phyloP scores from a whole-genome alignment of 1,140 invertebrate species.

The Drosophila prosaltans region DNA sequence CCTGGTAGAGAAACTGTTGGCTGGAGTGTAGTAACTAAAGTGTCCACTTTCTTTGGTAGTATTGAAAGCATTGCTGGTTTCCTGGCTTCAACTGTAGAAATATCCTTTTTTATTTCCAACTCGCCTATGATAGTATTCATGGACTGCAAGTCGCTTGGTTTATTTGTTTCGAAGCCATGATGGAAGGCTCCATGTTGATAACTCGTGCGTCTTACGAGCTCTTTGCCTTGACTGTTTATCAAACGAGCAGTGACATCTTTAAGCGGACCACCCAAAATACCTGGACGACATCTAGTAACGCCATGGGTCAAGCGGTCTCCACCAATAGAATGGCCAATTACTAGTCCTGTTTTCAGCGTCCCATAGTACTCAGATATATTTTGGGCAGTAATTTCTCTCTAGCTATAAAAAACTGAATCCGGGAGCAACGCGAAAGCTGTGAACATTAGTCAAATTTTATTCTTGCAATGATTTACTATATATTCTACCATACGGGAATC shows the following conservation, averaged over 20 bases:
- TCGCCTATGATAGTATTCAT: constrained; percentile 38
- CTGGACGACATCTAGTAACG: constrained; percentile 84
- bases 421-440: constrained; percentile 93
- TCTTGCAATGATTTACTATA: constrained; percentile 84
- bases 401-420: constrained; percentile 89
- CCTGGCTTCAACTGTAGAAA: neutral
- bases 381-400: constrained; percentile 93
- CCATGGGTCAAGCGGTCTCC: constrained; percentile 77
- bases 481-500: constrained; percentile 87
- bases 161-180: constrained; percentile 41
- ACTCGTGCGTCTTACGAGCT: constrained; percentile 54
- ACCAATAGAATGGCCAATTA: constrained; percentile 91
- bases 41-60: neutral
- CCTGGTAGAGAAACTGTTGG: too few relatives aligned
- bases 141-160: constrained; percentile 1
- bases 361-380: constrained; percentile 94
- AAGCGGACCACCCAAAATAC: constrained; percentile 90
- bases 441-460: constrained; percentile 88
- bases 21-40: too few relatives aligned
- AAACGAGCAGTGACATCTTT: constrained; percentile 88
- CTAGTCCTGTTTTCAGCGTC: constrained; percentile 96
- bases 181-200: neutral
- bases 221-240: constrained; percentile 59
- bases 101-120: constrained; percentile 48
- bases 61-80: neutral